Evolutionary conservation across 1,140 invertebrate species (phyloP), one percentile per base, ranked within the genome.

Genomic region (Temnothorax longispinosus): DNA sequence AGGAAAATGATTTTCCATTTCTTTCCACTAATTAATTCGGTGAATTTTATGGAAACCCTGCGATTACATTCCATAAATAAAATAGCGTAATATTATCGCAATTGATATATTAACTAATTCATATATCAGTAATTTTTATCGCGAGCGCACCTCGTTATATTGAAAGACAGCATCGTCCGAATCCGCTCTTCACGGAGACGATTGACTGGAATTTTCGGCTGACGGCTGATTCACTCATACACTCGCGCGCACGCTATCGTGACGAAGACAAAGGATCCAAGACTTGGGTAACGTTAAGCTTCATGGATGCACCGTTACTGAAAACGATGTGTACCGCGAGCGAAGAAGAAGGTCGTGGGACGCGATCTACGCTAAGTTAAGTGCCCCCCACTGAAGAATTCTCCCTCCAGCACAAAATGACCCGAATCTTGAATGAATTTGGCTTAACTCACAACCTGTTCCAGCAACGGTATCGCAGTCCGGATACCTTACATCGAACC

Each of bases 291-390:
- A 58, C 52, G 27, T 6, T n/a, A 15, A 41, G 13, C 0, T n/a
- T 52, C 10, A 38, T 32, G 10, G 38, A 72, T 35, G 35, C 21
- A 56, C 38, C 52, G 38, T 82, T 47, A 72, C 52, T 58, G 65
- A 82, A 58, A 80, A 80, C 47, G 47, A 80, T 52, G 76, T n/a
- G 47, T n/a, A 52, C 47, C 4, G 3, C 10, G 7, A 82, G 38
- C 18, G 15, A 56, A 13, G 65, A 78, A 80, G 76, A 80, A 78
- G 44, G 76, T 67, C 32, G 76, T 15, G 27, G 10, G 44, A 65
- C 41, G 32, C 44, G 11, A 80, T 80, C 56, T 32, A 27, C 18
- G 21, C 10, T 5, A n/a, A 38, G 27, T 44, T 5, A n/a, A 38
- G 27, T 44, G 6, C 2, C 11, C 71, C 60, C 81, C 60, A 62